A percentile compares a stretch with the other conserved stretches of the same genome.
Conservation (phyloP, 2,797 vertebrate species). For the Huso huso region DNA sequence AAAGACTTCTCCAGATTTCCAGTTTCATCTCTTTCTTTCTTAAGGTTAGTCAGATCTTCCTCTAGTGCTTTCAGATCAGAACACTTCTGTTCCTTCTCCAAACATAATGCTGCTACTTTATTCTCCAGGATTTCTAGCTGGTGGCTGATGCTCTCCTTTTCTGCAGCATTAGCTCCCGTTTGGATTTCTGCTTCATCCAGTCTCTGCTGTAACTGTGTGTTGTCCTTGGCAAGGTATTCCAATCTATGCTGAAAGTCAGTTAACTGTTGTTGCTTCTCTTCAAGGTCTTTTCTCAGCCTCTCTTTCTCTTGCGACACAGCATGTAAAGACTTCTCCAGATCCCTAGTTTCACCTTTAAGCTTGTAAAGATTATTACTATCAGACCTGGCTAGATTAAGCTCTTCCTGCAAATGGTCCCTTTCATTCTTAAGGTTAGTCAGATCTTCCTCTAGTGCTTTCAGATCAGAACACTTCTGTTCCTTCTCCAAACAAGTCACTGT, state of each 20-base stretch:
- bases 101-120: conserved; percentile 47
- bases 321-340: too few species aligned
- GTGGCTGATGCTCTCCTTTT: conserved; percentile 38
- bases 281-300: too few species aligned
- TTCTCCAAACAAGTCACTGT: conserved; percentile 48
- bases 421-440: conserved; percentile 39
- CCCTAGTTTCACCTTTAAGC: too few species aligned
- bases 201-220: conserved; percentile 48
- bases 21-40: conserved; percentile 35
- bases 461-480: conserved; percentile 43
- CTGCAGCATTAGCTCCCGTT: conserved; percentile 43
- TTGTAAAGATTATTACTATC: too few species aligned
- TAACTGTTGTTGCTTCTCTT: too few species aligned
- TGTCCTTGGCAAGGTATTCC: conserved; percentile 45
- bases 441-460: conserved; percentile 43
- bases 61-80: conserved; percentile 37
- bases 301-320: too few species aligned
- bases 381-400: too few species aligned
- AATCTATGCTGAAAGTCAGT: conserved; percentile 10
- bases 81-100: conserved; percentile 51
- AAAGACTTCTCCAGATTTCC: conserved; percentile 43
- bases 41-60: conserved; percentile 45
- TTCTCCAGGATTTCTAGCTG: conserved; percentile 43
- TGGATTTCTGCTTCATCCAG: conserved; percentile 46
- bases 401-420: conserved; percentile 24